Evolutionary conservation across 2,797 vertebrate genomes (phyloP), one percentile per base, ranked within the genome.

Genomic region (Mormyrus hasselquistii): DNA sequence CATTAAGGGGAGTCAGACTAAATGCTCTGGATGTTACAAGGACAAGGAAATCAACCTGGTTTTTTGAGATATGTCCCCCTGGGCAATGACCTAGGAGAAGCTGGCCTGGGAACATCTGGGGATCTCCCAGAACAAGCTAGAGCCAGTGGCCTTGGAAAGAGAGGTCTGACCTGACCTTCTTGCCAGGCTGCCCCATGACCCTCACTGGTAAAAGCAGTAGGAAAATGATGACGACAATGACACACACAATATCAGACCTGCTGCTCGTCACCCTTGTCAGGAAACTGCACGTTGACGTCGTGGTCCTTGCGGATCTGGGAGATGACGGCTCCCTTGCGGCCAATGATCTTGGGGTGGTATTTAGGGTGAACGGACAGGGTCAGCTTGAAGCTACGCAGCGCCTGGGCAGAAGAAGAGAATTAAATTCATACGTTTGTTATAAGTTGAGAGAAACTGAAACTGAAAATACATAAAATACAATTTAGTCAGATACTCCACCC

Each of bases 271-370:
- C 93, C 93, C 93, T 96, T 97, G 90, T 96, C 95, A 14, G 96
- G 96, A 91, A 97, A 97, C 94, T 96, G 96, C 91, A 97, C 95
- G 85, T 91, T 96, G 89, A 97, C 96, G 14, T 97, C 94, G 29
- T 96, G 94, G 88, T 97, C 94, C 91, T 96, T 96, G 85, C 96
- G 95, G 92, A 97, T 96, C 92, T 96, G 95, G 41, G 96, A 95
- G 91, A 97, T 96, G 89, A 96, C 94, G 0, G 95, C 94, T 87
- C 96, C 96, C 90, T 97, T 97, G 29, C 94, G 93, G 2, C 96
- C 96, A 5, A 97, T 97, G 89, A 97, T 96, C 92, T 96, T 97
- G 25, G 96, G 96, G 87, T 97, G 96, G 89, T 96, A 96, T 92
- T 95, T 96, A 2, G 96, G 95, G 49, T 96, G 95, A 0, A 97